phyloP scores from a whole-genome alignment of 1,140 invertebrate genomes.

The Berghia stephanieae region DNA sequence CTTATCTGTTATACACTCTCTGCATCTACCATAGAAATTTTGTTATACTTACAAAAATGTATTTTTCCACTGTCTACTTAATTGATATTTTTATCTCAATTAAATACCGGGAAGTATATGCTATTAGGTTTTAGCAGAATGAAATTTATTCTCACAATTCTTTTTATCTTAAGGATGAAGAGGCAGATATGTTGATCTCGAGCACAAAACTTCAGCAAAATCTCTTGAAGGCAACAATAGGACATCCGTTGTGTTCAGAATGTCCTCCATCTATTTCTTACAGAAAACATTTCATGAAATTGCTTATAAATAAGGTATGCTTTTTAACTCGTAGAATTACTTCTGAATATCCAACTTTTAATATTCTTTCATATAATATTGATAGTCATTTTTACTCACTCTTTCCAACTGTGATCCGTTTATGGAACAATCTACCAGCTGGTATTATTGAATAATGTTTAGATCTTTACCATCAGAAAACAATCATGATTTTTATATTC shows the following conservation, averaged over 20 bases:
- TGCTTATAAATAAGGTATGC: constrained; percentile 52
- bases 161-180: constrained; percentile 45
- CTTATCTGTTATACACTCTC: neutral
- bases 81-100: neutral
- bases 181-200: constrained; percentile 37
- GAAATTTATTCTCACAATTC: too few species aligned
- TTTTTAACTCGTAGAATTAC: neutral
- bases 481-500: neutral
- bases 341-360: neutral
- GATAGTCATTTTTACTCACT: neutral
- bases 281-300: constrained; percentile 49
- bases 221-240: constrained; percentile 46
- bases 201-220: constrained; percentile 44
- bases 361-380: neutral
- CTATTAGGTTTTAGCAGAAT: neutral
- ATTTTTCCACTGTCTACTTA: neutral
- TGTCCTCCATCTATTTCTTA: constrained; percentile 53
- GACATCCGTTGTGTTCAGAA: constrained; percentile 43
- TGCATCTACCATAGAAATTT: neutral
- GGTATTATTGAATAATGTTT: neutral
- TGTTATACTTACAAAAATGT: neutral
- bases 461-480: constrained; percentile 13
- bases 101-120: neutral
- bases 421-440: too few species aligned
- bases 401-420: too few species aligned